phyloP scores from a whole-genome alignment of 1,140 invertebrate species.

The Battus philenor region DNA sequence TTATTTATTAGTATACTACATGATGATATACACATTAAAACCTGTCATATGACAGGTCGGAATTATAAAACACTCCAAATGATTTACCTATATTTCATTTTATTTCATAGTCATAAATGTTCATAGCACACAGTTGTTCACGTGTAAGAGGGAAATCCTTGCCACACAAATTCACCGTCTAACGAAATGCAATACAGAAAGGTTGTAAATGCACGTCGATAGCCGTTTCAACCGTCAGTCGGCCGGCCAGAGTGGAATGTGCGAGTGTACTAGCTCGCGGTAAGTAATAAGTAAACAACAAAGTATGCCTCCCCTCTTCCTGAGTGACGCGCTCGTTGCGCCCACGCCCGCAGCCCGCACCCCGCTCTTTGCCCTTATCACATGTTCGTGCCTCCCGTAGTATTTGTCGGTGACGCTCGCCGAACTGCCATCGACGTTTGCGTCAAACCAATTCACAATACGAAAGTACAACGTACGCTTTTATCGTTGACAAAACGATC shows the following conservation, averaged over 20 bases:
- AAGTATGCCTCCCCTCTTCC: constrained; percentile 47
- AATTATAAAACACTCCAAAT: constrained; percentile 23
- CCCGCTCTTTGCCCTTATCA: constrained; percentile 58
- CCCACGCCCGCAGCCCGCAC: constrained; percentile 44
- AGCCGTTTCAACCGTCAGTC: constrained; percentile 30
- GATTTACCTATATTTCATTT: constrained; percentile 72
- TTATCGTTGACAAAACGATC: constrained; percentile 2
- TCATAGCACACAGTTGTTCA: constrained; percentile 49
- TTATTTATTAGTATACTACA: constrained; percentile 2
- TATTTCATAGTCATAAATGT: constrained; percentile 64
- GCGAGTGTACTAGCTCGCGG: constrained; percentile 56
- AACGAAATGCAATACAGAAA: constrained; percentile 46
- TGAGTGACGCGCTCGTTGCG: constrained; percentile 45
- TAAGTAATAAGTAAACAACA: constrained; percentile 66
- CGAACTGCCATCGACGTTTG: constrained; percentile 37
- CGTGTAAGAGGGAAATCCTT: constrained; percentile 24
- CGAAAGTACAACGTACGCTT: constrained; percentile 10
- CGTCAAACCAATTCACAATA: constrained; percentile 31
- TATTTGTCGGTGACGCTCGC: constrained; percentile 28
- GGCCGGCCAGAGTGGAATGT: constrained; percentile 61
- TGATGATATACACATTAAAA: not conserved
- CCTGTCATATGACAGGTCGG: not conserved
- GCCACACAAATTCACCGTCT: too few relatives aligned
- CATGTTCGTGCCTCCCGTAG: constrained; percentile 39
- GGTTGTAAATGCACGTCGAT: constrained; percentile 64